Evolutionary conservation across 2,888 invertebrate genomes (phyloP).

Genomic region (Mechanitis messenoides): DNA sequence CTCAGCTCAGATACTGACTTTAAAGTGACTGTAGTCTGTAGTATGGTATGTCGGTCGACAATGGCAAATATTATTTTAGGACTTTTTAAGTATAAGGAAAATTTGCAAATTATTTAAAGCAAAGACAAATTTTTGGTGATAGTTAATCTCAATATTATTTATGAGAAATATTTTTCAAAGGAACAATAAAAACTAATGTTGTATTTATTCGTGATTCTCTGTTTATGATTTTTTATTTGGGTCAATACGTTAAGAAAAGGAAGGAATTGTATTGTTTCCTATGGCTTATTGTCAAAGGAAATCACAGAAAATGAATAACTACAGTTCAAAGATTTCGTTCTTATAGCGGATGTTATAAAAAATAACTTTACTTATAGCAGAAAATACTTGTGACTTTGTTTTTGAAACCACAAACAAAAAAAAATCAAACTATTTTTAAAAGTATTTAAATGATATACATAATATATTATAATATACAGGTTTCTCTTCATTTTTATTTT

Average conservation of each 20-base stretch:
- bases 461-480: too few species aligned
- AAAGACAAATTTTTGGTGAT: too few species aligned
- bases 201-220: conserved; percentile 22
- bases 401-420: neutral
- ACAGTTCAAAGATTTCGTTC: conserved; percentile 21
- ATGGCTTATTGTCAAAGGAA: conserved; percentile 25
- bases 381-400: conserved; percentile 14
- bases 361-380: conserved; percentile 11
- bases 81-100: too few species aligned
- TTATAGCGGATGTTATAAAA: conserved; percentile 19
- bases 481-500: too few species aligned
- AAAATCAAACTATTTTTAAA: too few species aligned
- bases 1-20: neutral
- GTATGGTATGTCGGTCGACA: too few species aligned
- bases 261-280: conserved; percentile 26
- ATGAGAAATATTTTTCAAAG: neutral
- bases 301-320: conserved; percentile 26
- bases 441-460: too few species aligned
- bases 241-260: conserved; percentile 25
- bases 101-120: too few species aligned
- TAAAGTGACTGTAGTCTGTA: too few species aligned
- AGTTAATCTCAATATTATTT: too few species aligned
- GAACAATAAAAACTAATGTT: conserved; percentile 15
- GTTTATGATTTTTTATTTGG: conserved; percentile 25
- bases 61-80: too few species aligned